A percentile compares a stretch with the other conserved stretches of the same genome.
phyloP scores from a whole-genome alignment of 2,888 invertebrate species.

The Erpobdella octoculata region DNA sequence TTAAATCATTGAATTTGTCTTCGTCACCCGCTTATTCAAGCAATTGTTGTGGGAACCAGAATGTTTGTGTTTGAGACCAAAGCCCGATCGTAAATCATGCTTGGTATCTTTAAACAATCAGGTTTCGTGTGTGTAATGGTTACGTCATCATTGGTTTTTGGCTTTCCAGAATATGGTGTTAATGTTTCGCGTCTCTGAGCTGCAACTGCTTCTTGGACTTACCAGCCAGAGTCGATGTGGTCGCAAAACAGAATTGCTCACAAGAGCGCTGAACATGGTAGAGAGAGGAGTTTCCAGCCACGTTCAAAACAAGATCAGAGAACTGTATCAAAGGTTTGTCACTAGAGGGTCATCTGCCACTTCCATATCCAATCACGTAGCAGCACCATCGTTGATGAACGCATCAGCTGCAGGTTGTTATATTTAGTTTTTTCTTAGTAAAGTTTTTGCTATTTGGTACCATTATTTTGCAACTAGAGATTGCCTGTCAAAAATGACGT shows the following conservation, averaged over 20 bases:
- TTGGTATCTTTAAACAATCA: too few species aligned
- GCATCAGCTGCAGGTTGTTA: constrained; percentile 1
- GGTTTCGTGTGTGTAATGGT: neutral
- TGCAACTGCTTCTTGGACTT: constrained; percentile 72
- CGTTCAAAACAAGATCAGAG: constrained; percentile 31
- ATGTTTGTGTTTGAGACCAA: neutral
- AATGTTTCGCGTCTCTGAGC: constrained; percentile 73
- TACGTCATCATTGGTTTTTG: neutral
- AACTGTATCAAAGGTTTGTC: constrained; percentile 30
- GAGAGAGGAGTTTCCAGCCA: constrained; percentile 29
- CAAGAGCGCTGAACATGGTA: constrained; percentile 63
- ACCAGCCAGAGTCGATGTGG: constrained; percentile 72
- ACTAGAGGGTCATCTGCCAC: constrained; percentile 17
- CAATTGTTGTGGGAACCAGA: too few species aligned
- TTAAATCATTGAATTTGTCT: too few species aligned
- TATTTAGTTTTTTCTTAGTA: too few species aligned
- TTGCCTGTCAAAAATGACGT: too few species aligned
- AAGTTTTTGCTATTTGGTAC: too few species aligned
- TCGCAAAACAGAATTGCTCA: constrained; percentile 70
- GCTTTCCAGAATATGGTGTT: constrained; percentile 56
- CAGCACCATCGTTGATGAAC: neutral
- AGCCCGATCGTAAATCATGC: neutral
- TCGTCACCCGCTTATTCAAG: too few species aligned
- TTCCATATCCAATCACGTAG: constrained; percentile 9
- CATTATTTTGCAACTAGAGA: too few species aligned